Percentiles rank a stretch among this genome's conserved stretches.
Evolutionary conservation across 1,140 invertebrate species (phyloP).

Genomic region (Caerostris extrusa): DNA sequence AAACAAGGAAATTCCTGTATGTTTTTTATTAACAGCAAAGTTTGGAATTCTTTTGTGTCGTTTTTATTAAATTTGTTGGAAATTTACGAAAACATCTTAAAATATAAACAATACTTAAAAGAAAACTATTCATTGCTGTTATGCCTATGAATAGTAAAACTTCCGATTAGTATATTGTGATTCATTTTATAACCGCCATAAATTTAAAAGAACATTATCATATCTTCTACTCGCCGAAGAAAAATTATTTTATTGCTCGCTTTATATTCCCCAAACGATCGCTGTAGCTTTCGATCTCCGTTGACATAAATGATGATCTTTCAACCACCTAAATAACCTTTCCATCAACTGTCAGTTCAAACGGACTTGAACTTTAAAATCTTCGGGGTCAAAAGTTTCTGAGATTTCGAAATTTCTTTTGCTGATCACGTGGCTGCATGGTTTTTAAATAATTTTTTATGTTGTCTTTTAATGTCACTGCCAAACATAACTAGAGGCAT

Average conservation of each 20-base stretch:
- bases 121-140: too few relatives aligned
- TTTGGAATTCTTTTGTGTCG: too few relatives aligned
- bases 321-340: not conserved
- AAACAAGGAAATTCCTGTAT: too few relatives aligned
- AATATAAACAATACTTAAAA: too few relatives aligned
- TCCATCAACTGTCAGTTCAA: conserved; percentile 22
- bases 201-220: not conserved
- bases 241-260: not conserved
- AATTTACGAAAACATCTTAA: too few relatives aligned
- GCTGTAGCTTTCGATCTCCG: not conserved
- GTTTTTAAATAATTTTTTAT: not conserved
- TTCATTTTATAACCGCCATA: not conserved
- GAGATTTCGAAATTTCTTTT: conserved; percentile 16
- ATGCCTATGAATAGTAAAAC: not conserved
- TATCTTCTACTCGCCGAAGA: not conserved
- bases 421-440: not conserved
- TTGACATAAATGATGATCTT: not conserved
- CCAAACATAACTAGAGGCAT: not conserved
- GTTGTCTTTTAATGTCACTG: not conserved
- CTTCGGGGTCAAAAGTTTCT: not conserved
- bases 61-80: too few relatives aligned
- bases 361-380: not conserved
- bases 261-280: not conserved
- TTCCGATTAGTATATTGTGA: not conserved
- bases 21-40: too few relatives aligned